Percentiles rank a stretch among this genome's conserved stretches.
phyloP scores from a whole-genome alignment of 2,888 invertebrate species.

The Cantharis nigra region DNA sequence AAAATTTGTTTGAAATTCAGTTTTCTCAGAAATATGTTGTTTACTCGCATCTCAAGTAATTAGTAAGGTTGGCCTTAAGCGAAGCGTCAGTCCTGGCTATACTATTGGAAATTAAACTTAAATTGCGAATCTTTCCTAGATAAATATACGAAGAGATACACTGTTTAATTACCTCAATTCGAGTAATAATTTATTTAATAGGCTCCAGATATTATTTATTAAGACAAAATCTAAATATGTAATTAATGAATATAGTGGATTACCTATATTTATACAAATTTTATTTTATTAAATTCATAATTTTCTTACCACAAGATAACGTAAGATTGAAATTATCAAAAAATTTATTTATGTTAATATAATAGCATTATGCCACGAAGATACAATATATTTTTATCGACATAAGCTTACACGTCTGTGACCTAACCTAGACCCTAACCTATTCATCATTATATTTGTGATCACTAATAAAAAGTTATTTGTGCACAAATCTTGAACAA shows the following conservation, averaged over 20 bases:
- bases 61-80: slow-evolving; percentile 48
- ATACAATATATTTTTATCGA: background rate
- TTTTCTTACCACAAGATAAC: background rate
- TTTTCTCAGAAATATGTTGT: slow-evolving; percentile 53
- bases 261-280: background rate
- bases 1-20: slow-evolving; percentile 51
- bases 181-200: slow-evolving; percentile 15
- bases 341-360: too few relatives aligned
- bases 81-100: slow-evolving; percentile 40
- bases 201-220: slow-evolving; percentile 4
- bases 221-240: background rate
- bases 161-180: slow-evolving; percentile 32
- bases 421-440: background rate
- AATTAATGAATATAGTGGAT: background rate
- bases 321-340: background rate
- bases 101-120: slow-evolving; percentile 50
- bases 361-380: background rate
- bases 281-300: background rate
- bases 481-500: too few relatives aligned
- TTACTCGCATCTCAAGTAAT: slow-evolving; percentile 48
- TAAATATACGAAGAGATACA: slow-evolving; percentile 45
- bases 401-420: too few relatives aligned
- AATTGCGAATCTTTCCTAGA: slow-evolving; percentile 46
- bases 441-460: background rate
- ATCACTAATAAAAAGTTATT: background rate